Evolutionary conservation across 2,113 vertebrate genomes (phyloP).

Genomic region (Sinocyclocheilus rhinocerous): DNA sequence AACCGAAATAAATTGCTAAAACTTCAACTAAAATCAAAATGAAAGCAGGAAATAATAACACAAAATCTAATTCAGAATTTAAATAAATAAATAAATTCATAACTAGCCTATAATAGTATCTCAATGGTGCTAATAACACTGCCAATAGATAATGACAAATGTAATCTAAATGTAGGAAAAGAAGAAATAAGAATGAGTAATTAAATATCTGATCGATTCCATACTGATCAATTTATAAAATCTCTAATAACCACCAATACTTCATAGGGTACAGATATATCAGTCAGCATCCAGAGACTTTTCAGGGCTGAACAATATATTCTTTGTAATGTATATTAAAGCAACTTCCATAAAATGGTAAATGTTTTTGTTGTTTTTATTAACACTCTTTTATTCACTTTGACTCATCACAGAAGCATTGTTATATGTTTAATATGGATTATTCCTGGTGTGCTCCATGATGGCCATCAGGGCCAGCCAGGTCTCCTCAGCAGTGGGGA

Average conservation of each 20-base stretch:
- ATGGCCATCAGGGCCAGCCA: conserved; percentile 86
- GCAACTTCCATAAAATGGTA: background rate
- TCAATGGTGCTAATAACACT: too few relatives aligned
- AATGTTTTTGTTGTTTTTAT: background rate
- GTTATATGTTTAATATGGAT: conserved; percentile 74
- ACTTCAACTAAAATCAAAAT: too few relatives aligned
- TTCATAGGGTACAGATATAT: background rate
- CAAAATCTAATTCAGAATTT: too few relatives aligned
- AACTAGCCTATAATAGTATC: too few relatives aligned
- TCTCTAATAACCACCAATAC: background rate
- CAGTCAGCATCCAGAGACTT: background rate
- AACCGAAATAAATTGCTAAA: too few relatives aligned
- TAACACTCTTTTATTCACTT: background rate
- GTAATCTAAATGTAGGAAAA: background rate
- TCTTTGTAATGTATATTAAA: background rate
- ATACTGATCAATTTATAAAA: background rate
- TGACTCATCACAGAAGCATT: background rate
- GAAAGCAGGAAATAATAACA: too few relatives aligned
- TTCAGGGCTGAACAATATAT: background rate
- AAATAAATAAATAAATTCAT: too few relatives aligned
- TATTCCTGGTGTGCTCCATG: conserved; percentile 78
- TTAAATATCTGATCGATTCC: background rate
- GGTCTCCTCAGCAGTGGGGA: conserved; percentile 86
- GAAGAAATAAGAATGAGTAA: background rate
- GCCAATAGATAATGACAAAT: background rate